phyloP scores from a whole-genome alignment of 2,113 vertebrate genomes.

The Mastomys coucha region DNA sequence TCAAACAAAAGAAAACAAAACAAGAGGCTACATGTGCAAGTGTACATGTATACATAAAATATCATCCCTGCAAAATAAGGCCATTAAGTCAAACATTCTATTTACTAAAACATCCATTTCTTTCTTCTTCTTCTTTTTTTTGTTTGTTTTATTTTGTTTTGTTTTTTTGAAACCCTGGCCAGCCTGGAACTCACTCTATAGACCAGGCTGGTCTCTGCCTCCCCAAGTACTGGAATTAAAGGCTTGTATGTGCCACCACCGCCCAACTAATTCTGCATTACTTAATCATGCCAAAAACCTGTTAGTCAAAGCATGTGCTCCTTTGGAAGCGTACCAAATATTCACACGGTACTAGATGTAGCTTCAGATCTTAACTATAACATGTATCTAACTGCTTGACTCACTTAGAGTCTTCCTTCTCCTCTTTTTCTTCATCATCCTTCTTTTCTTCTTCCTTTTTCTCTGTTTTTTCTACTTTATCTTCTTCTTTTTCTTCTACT shows the following conservation, averaged over 20 bases:
- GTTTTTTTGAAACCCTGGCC: background rate
- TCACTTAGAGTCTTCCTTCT: slow-evolving; percentile 98
- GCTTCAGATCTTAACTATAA: slow-evolving; percentile 6
- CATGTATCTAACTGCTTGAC: slow-evolving; percentile 70
- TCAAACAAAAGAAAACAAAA: background rate
- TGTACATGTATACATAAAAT: background rate
- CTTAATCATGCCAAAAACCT: slow-evolving; percentile 42
- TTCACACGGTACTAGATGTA: background rate
- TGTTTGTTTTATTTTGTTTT: background rate
- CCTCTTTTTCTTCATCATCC: slow-evolving; percentile 99
- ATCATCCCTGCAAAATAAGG: slow-evolving; percentile 11
- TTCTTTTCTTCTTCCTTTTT: slow-evolving; percentile 99
- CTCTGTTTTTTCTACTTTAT: slow-evolving; percentile 95
- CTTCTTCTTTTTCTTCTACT: slow-evolving; percentile 96
- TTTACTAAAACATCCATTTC: slow-evolving; percentile 22
- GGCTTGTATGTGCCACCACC: background rate
- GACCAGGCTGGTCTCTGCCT: background rate
- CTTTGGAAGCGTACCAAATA: background rate
- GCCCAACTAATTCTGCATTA: background rate
- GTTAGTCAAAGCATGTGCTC: background rate
- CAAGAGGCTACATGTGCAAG: background rate
- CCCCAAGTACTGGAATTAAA: background rate
- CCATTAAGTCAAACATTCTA: background rate
- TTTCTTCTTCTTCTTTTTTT: background rate
- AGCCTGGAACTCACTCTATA: background rate